Evolutionary conservation across 2,113 vertebrate genomes (phyloP), one percentile per base, ranked within the genome.

Genomic region (Pycnonotus jocosus): DNA sequence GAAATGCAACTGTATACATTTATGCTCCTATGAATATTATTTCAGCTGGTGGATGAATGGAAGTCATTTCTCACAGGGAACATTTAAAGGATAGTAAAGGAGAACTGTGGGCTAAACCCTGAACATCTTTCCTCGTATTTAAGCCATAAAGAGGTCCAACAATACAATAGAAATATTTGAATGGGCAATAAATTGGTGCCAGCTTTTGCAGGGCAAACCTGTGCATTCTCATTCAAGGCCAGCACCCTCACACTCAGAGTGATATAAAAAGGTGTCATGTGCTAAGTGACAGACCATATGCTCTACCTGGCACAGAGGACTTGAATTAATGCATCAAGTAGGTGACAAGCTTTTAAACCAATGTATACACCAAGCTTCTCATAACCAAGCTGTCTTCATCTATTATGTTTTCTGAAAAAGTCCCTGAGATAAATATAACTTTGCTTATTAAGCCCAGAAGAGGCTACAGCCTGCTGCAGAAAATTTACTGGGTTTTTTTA

Each of bases 331-430:
- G 95, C 35, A 56, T 97, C 88, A 91, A 95, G 86, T 73, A 93
- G 93, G 71, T 96, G 97, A 98, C 96, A 97, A 96, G 95, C 92
- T 96, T 95, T 97, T 97, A 96, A 97, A 93, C 81, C 93, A 94
- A 97, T 97, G 91, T 88, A 94, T 92, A 94, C 72, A 94, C 96
- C 95, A 95, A 91, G 61, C 61, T 96, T 68, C 92, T 95, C 95
- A 96, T 97, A 98, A 97, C 92, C 80, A 95, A 83, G 77, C 91
- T 97, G 97, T 97, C 97, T 96, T 84, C 33, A 45, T 96, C 93
- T 93, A 97, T 98, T 97, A 97, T 27, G 35, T 77, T 96, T 91
- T 64, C 44, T 31, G 65, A 87, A 97, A 95, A 92, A 90, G 80
- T 54, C 71, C 85, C 73, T 93, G 76, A 93, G 91, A 96, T 66